These are phyloP conservation scores for Pantherophis vulpinus DNA, from an alignment of 2,797 vertebrate genomes.

Conservation along the genomic window DNA sequence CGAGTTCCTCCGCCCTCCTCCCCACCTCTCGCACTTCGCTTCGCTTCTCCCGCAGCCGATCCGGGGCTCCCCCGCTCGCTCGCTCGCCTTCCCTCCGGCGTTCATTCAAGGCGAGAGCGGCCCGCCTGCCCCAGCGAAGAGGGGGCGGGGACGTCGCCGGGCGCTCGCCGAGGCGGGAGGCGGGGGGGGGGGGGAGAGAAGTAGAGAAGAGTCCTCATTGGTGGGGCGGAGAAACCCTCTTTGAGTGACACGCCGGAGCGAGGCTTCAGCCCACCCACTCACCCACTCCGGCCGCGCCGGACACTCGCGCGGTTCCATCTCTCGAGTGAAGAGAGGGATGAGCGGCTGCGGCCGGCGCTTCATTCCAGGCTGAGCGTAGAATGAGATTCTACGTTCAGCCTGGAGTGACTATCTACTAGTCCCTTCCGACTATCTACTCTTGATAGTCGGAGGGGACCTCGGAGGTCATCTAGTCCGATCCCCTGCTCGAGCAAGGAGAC, in stretches of 20 bases:
- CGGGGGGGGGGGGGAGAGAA: too few species aligned
- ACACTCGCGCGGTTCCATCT: not conserved
- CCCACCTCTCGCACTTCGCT: not conserved
- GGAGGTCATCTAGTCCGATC: not conserved
- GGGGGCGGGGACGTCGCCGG: not conserved
- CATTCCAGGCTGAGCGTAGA: not conserved
- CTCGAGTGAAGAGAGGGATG: not conserved
- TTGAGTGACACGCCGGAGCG: not conserved
- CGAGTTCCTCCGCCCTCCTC: too few species aligned
- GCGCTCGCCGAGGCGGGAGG: not conserved
- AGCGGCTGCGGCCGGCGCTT: not conserved
- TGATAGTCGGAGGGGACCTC: too few species aligned
- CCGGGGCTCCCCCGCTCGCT: not conserved
- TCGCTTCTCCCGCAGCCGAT: not conserved
- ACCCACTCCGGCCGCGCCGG: not conserved
- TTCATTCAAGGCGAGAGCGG: constrained; percentile 56
- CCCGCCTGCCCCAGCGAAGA: constrained; percentile 28
- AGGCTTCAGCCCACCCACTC: not conserved
- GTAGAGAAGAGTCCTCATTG: not conserved
- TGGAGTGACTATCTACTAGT: too few species aligned
- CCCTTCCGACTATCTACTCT: too few species aligned
- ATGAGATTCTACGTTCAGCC: too few species aligned
- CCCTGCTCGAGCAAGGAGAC: too few species aligned
- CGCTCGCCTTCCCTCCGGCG: constrained; percentile 25
- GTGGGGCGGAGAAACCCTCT: constrained; percentile 23